A percentile compares a stretch with the other conserved stretches of the same genome.
Evolutionary conservation across 1,140 invertebrate species (phyloP).

Genomic region (Drosophila sturtevanti): DNA sequence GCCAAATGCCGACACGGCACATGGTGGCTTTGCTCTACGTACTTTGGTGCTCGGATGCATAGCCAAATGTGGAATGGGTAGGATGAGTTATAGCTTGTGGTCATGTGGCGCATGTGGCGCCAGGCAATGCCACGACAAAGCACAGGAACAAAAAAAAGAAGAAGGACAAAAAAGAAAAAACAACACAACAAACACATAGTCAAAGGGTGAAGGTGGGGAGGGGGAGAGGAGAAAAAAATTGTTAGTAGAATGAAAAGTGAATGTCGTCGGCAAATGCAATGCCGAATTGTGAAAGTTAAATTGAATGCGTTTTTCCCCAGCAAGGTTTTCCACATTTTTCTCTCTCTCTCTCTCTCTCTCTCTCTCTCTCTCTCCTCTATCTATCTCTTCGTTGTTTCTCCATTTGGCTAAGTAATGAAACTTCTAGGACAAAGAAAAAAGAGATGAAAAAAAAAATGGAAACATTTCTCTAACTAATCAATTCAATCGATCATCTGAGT

Average conservation of each 20-base stretch:
- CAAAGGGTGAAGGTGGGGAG: neutral
- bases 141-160: constrained; percentile 2
- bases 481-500: neutral
- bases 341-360: neutral
- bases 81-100: constrained; percentile 56
- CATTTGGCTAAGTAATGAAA: constrained; percentile 13
- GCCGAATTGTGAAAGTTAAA: constrained; percentile 60
- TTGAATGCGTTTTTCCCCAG: constrained; percentile 46
- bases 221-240: neutral
- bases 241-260: constrained; percentile 50
- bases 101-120: constrained; percentile 60
- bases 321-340: constrained; percentile 32
- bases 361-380: too few species aligned
- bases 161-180: neutral
- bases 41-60: neutral
- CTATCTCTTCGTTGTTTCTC: neutral
- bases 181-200: too few species aligned
- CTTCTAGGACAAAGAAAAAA: neutral
- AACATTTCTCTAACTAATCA: neutral
- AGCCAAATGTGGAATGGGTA: neutral
- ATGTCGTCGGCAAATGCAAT: constrained; percentile 51
- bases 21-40: neutral
- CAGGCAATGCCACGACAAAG: constrained; percentile 12
- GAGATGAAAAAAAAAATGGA: neutral
- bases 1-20: constrained; percentile 39